These are phyloP conservation scores for Coelopa pilipes DNA, from an alignment of 2,888 invertebrate genomes.

Conservation along the genomic window DNA sequence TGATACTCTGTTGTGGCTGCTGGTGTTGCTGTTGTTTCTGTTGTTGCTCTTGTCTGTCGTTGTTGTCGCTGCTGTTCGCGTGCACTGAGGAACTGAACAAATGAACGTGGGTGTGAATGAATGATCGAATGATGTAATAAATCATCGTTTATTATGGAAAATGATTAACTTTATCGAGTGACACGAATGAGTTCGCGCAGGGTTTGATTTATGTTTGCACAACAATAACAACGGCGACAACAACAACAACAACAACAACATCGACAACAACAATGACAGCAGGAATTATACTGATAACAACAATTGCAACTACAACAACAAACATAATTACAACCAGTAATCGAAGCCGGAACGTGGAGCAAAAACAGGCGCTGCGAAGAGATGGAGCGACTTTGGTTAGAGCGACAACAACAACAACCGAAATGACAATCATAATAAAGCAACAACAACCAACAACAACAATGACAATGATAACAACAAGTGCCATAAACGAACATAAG, in stretches of 20 bases:
- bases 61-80: background rate
- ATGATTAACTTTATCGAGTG: conserved; percentile 33
- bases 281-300: too few relatives aligned
- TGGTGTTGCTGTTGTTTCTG: background rate
- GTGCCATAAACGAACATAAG: too few relatives aligned
- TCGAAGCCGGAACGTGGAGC: background rate
- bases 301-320: background rate
- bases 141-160: conserved; percentile 34
- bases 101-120: too few relatives aligned
- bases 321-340: background rate
- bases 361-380: background rate
- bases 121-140: conserved; percentile 16
- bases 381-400: background rate
- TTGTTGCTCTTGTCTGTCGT: conserved; percentile 10
- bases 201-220: conserved; percentile 18
- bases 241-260: conserved; percentile 4
- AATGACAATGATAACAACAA: too few relatives aligned
- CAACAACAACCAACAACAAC: too few relatives aligned
- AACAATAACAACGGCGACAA: background rate
- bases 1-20: conserved; percentile 4
- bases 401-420: background rate
- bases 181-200: conserved; percentile 18
- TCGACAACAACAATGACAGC: background rate
- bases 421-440: too few relatives aligned
- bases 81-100: too few relatives aligned